Base-by-base conservation (phyloP, 2,888 invertebrate species). In the Caradrina clavipalpis region DNA sequence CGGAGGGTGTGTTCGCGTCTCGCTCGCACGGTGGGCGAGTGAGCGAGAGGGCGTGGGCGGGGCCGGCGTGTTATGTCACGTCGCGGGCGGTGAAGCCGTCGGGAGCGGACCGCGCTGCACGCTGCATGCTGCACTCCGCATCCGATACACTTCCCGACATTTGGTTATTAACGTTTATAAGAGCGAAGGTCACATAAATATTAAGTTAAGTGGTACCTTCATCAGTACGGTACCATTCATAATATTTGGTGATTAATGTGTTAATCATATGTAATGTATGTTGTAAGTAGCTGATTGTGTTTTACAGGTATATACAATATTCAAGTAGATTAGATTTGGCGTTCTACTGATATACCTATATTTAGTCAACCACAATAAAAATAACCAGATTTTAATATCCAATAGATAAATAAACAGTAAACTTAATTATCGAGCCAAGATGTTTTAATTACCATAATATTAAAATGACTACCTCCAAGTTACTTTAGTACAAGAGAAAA, bases 21-120 rank as follows among this genome's bases (percentile, higher is more conserved):
- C 92, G 82, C 86, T 95, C 91, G 87, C 92, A 78, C 94, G 31
- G 49, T 69, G 72, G 78, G 76, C 55, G 93, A 77, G 88, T 74
- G 90, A 94, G 92, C 85, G 94, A 94, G 94, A 94, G 88, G 80
- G 90, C 90, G 93, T 91, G 93, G 94, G 94, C 93, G 95, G 92
- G 93, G 95, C 94, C 89, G 85, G 86, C 85, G 85, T 91, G 93
- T 93, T 92, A 91, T 93, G 94, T 93, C 92, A 93, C 90, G 90
- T 87, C 87, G 90, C 90, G 88, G 89, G 88, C 88, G 89, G 91
- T 88, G 89, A 91, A 93, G 94, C 91, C 89, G 91, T 87, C 88
- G 86, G 84, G 83, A 80, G 82, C 81, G 78, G 76, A 79, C 66
- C 80, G 89, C 88, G 60, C 74, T 31, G 31, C 39, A 39, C 39